phyloP scores from a whole-genome alignment of 2,888 invertebrate genomes.

The Myopa tessellatipennis region DNA sequence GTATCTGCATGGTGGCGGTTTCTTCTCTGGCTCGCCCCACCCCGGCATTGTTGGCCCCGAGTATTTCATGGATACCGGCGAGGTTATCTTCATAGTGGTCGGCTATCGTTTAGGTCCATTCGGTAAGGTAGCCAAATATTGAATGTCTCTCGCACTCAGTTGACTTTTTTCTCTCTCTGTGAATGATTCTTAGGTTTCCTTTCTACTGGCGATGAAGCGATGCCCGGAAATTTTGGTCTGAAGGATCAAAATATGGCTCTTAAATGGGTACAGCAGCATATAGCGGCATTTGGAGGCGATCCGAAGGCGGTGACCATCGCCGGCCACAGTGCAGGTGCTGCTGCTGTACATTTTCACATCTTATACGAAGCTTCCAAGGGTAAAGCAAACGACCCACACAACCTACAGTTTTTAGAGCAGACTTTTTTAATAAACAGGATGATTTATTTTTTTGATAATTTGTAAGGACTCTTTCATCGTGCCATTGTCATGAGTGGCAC shows the following conservation, averaged over 20 bases:
- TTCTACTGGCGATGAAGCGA: slow-evolving; percentile 65
- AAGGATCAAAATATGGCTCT: slow-evolving; percentile 69
- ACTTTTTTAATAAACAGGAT: neutral
- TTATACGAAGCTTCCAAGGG: slow-evolving; percentile 66
- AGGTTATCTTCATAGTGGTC: slow-evolving; percentile 65
- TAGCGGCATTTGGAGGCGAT: slow-evolving; percentile 67
- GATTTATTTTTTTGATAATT: neutral
- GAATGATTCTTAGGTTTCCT: slow-evolving; percentile 62
- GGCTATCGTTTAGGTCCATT: slow-evolving; percentile 65
- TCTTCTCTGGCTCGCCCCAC: slow-evolving; percentile 67
- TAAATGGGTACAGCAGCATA: slow-evolving; percentile 68
- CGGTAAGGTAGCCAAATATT: slow-evolving; percentile 46
- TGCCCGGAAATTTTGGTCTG: slow-evolving; percentile 69
- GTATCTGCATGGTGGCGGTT: slow-evolving; percentile 69
- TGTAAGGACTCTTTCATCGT: slow-evolving; percentile 64
- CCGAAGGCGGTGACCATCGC: slow-evolving; percentile 66
- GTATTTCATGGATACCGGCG: slow-evolving; percentile 67
- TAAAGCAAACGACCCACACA: slow-evolving; percentile 45
- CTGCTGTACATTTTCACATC: slow-evolving; percentile 68
- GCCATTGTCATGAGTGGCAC: slow-evolving; percentile 68
- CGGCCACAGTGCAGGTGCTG: slow-evolving; percentile 69
- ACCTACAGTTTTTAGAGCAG: slow-evolving; percentile 32
- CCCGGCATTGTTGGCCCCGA: slow-evolving; percentile 66
- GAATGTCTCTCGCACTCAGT: neutral
- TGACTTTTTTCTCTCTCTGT: neutral